Conservation (phyloP, 2,888 invertebrate genomes). For the Lithophane socia region DNA sequence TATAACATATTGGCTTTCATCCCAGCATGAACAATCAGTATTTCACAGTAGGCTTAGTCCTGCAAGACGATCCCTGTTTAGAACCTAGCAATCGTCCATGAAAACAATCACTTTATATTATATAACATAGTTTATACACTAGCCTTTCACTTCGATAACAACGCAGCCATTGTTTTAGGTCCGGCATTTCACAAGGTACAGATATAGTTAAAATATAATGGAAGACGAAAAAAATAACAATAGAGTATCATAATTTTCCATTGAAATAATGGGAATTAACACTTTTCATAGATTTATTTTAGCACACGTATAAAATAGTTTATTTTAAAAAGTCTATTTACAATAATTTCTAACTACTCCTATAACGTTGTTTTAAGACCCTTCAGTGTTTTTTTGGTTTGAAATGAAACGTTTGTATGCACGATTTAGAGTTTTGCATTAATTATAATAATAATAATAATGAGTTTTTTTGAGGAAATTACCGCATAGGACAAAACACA, state of each 20-base stretch:
- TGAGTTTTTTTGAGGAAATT: constrained; percentile 27
- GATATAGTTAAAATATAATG: constrained; percentile 73
- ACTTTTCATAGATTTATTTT: constrained; percentile 73
- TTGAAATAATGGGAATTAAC: constrained; percentile 70
- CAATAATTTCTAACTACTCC: constrained; percentile 82
- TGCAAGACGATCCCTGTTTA: constrained; percentile 50
- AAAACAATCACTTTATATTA: constrained; percentile 36
- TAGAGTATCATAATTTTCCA: constrained; percentile 67
- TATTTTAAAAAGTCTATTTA: constrained; percentile 83
- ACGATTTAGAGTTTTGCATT: constrained; percentile 31
- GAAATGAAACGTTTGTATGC: constrained; percentile 62
- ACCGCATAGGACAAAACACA: constrained; percentile 10
- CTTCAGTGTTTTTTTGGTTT: constrained; percentile 72
- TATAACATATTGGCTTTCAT: constrained; percentile 51
- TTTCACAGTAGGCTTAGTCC: constrained; percentile 43
- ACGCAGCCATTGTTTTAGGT: constrained; percentile 37
- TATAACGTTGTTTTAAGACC: constrained; percentile 81
- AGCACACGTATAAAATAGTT: constrained; percentile 84
- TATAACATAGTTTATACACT: constrained; percentile 59
- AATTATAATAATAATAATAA: constrained; percentile 30
- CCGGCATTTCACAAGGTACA: constrained; percentile 57
- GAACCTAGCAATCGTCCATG: constrained; percentile 37
- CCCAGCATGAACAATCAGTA: constrained; percentile 38
- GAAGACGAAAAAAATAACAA: constrained; percentile 84
- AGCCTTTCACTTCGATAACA: constrained; percentile 59